A percentile compares a stretch with the other conserved stretches of the same genome.
phyloP scores from a whole-genome alignment of 1,140 invertebrate genomes.

The Metaphire vulgaris region DNA sequence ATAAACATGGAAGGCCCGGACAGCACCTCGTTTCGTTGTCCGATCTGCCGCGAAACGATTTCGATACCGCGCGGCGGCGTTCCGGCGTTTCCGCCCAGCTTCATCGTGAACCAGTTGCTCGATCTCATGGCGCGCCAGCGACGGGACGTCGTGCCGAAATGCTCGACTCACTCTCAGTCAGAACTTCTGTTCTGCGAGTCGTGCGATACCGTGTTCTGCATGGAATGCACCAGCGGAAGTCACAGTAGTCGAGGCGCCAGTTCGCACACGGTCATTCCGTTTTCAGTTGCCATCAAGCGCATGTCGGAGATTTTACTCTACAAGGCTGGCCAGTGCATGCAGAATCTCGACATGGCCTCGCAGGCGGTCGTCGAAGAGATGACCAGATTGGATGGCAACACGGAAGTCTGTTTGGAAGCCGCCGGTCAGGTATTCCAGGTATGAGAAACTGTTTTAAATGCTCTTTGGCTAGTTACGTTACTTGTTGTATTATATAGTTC shows the following conservation, averaged over 20 bases:
- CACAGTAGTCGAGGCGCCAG: constrained; percentile 46
- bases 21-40: constrained; percentile 71
- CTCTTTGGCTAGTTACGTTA: background rate
- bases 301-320: constrained; percentile 93
- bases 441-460: background rate
- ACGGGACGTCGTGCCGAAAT: constrained; percentile 86
- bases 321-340: constrained; percentile 67
- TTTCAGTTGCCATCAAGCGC: constrained; percentile 89
- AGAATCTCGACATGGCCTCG: constrained; percentile 47
- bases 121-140: constrained; percentile 81
- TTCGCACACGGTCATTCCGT: constrained; percentile 81
- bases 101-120: constrained; percentile 86
- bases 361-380: constrained; percentile 65
- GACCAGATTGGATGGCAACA: constrained; percentile 62
- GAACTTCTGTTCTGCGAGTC: constrained; percentile 90
- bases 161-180: constrained; percentile 69
- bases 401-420: constrained; percentile 54
- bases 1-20: constrained; percentile 61
- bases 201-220: constrained; percentile 89
- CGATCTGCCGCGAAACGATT: constrained; percentile 87
- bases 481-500: background rate
- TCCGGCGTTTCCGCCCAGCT: constrained; percentile 78
- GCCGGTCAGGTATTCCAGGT: constrained; percentile 64
- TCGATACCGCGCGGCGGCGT: constrained; percentile 82
- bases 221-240: constrained; percentile 59